Percentiles rank a stretch among this genome's conserved stretches.
Conservation (phyloP, 2,113 vertebrate genomes). For the Callopanchax toddi region DNA sequence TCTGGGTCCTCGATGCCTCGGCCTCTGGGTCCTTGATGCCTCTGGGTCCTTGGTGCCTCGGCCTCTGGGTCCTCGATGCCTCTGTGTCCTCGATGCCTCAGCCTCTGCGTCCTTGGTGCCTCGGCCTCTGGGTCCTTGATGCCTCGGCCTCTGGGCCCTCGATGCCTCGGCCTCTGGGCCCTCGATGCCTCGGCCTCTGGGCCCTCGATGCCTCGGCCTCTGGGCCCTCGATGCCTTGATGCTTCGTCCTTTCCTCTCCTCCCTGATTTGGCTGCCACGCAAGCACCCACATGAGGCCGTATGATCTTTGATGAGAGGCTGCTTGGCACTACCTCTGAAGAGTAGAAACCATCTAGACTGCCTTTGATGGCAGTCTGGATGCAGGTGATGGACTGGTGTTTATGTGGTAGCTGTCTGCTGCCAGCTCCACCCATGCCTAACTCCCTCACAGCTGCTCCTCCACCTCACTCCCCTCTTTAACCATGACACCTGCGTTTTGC, state of each 20-base stretch:
- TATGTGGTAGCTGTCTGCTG: slow-evolving; percentile 23
- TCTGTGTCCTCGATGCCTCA: too few species aligned
- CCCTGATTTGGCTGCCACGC: slow-evolving; percentile 44
- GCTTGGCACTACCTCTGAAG: slow-evolving; percentile 36
- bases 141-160: too few species aligned
- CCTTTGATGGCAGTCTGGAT: slow-evolving; percentile 53
- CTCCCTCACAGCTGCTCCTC: slow-evolving; percentile 46
- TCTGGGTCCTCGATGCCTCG: too few species aligned
- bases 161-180: too few species aligned
- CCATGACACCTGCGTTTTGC: slow-evolving; percentile 45
- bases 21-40: too few species aligned
- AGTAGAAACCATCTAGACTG: slow-evolving; percentile 16
- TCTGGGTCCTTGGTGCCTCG: too few species aligned
- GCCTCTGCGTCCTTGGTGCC: too few species aligned
- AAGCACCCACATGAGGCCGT: slow-evolving; percentile 46
- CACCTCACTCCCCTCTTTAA: slow-evolving; percentile 39
- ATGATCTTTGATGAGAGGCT: slow-evolving; percentile 56
- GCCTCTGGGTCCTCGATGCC: too few species aligned
- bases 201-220: too few species aligned
- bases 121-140: too few species aligned
- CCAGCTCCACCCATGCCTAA: slow-evolving; percentile 8
- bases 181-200: too few species aligned
- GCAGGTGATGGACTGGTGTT: slow-evolving; percentile 31
- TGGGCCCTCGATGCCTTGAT: slow-evolving; percentile 47
- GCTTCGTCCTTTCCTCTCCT: slow-evolving; percentile 23